Conservation (phyloP, 2,888 invertebrate species). For the Leptinotarsa rubiginosa region DNA sequence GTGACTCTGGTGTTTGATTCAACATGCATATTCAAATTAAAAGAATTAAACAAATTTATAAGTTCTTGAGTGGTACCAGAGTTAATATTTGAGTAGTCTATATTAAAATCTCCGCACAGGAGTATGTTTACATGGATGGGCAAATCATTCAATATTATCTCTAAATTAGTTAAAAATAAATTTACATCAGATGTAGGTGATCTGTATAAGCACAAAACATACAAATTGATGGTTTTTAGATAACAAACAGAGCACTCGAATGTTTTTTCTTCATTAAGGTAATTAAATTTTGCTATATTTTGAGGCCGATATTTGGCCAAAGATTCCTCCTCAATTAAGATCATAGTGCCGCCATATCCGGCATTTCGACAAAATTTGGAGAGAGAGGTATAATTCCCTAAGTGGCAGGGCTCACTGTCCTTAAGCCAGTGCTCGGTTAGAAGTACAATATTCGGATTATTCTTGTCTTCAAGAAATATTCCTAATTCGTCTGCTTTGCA, state of each 20-base stretch:
- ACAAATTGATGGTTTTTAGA: conserved; percentile 14
- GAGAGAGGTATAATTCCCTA: conserved; percentile 4
- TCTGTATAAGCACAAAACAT: conserved; percentile 16
- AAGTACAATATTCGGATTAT: neutral
- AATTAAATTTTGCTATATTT: conserved; percentile 1
- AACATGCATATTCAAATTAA: conserved; percentile 17
- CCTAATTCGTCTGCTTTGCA: conserved; percentile 23
- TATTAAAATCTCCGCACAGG: neutral
- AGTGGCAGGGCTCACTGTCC: neutral
- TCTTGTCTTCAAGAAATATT: conserved; percentile 24
- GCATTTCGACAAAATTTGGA: conserved; percentile 13
- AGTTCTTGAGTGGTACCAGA: neutral
- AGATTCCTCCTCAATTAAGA: neutral
- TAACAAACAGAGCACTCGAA: conserved; percentile 12
- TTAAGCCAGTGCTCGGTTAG: conserved; percentile 11
- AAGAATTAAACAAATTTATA: conserved; percentile 4
- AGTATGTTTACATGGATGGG: neutral
- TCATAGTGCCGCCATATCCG: conserved; percentile 19
- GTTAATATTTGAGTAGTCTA: neutral
- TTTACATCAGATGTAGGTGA: conserved; percentile 12
- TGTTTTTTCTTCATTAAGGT: conserved; percentile 3
- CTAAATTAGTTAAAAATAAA: neutral
- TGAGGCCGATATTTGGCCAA: neutral
- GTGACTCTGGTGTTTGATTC: conserved; percentile 3
- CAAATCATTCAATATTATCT: conserved; percentile 11